Evolutionary conservation across 2,797 vertebrate genomes (phyloP), one percentile per base, ranked within the genome.

Genomic region (Oophaga sylvatica): DNA sequence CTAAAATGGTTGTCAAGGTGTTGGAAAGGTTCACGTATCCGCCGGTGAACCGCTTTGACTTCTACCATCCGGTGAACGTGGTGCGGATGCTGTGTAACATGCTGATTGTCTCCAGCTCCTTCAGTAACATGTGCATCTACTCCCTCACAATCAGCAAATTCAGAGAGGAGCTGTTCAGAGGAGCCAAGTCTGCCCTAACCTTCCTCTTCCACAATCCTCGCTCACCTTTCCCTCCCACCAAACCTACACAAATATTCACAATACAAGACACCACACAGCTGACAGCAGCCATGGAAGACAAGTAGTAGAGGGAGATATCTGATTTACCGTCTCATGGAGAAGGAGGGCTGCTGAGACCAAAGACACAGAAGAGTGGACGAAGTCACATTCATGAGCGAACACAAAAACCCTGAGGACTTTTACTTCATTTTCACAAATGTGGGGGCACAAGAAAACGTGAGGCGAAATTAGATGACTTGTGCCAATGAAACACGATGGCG

Each of bases 1-100:
- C 89, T 15, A 90, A 90, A 19, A 90, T 90, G 89, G 35, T 90
- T 13, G 62, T 90, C 48, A 90, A 90, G n/a, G 79, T 90, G 22
- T 13, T 88, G n/a, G 89, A 90, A 79, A 81, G 86, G 29, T 75
- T 87, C 15, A 87, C 85, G 2, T 85, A 87, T 29, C 86, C 86
- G 2, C 79, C 86, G 9, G 86, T 87, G 15, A 87, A 90, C 79
- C 89, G 89, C 56, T 85, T 88, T 48, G 63, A 90, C 29, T 90
- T 87, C 79, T 85, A 87, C 57, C 89, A 88, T 59, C 82, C 86
- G 2, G 79, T 90, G 0, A 87, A 87, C 4, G 80, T 90, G 77
- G 86, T 82, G 35, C 67, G 89, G 62, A 90, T 90, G 86, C 8
- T 90, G 7, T 84, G 86, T 35, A 90, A 90, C 26, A 88, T 90